Evolutionary conservation across 2,888 invertebrate species (phyloP).

Genomic region (Barypeithes pellucidus): DNA sequence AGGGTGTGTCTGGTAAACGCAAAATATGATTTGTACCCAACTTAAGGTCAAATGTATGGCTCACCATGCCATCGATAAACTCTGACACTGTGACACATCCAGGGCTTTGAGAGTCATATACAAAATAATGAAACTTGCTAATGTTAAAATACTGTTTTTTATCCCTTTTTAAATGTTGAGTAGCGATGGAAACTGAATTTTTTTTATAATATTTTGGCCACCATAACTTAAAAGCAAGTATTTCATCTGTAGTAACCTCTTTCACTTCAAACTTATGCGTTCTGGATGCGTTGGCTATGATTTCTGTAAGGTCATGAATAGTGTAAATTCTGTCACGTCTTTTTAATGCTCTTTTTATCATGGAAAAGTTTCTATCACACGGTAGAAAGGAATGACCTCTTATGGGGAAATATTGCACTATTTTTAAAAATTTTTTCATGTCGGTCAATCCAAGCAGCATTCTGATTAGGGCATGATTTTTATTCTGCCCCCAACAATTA

Average conservation of each 20-base stretch:
- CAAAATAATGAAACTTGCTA: conserved; percentile 18
- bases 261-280: conserved; percentile 26
- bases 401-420: conserved; percentile 23
- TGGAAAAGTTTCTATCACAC: conserved; percentile 13
- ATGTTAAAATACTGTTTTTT: conserved; percentile 12
- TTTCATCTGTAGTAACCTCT: conserved; percentile 15
- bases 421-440: conserved; percentile 14
- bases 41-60: conserved; percentile 11
- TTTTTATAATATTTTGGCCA: conserved; percentile 20
- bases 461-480: conserved; percentile 13
- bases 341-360: conserved; percentile 20
- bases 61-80: conserved; percentile 15
- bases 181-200: conserved; percentile 12
- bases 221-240: not conserved
- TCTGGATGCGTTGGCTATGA: conserved; percentile 5
- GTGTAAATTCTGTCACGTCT: conserved; percentile 8
- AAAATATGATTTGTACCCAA: not conserved
- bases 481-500: conserved; percentile 16
- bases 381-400: conserved; percentile 28
- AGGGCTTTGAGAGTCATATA: conserved; percentile 10
- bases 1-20: not conserved
- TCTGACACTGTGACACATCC: conserved; percentile 6
- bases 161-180: not conserved
- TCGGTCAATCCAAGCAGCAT: conserved; percentile 3
- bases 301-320: conserved; percentile 1